Evolutionary conservation across 2,113 vertebrate genomes (phyloP).

Genomic region (Raja brachyura): DNA sequence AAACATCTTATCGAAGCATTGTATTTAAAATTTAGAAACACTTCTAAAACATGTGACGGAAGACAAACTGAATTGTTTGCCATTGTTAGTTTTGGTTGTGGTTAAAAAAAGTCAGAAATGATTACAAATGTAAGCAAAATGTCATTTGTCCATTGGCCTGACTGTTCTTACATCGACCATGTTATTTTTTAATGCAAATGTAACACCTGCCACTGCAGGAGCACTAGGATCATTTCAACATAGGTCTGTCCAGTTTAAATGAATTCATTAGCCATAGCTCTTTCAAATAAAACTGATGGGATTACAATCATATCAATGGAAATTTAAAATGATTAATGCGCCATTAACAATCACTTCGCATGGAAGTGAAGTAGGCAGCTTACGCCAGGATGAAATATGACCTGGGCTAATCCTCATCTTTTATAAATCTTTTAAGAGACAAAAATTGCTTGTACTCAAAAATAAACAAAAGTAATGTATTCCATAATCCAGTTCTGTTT

Average conservation of each 20-base stretch:
- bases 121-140: neutral
- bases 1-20: neutral
- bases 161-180: neutral
- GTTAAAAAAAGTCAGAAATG: neutral
- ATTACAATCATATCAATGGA: constrained; percentile 48
- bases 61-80: neutral
- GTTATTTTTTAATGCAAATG: constrained; percentile 51
- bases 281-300: constrained; percentile 84
- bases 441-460: neutral
- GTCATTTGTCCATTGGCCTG: neutral
- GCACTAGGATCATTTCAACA: constrained; percentile 72
- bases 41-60: neutral
- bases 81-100: neutral
- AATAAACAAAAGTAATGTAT: constrained; percentile 18
- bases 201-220: constrained; percentile 86
- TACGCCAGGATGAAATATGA: neutral
- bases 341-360: neutral
- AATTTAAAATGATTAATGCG: constrained; percentile 14
- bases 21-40: neutral
- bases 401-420: neutral
- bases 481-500: neutral
- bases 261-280: constrained; percentile 99
- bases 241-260: constrained; percentile 92
- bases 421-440: neutral
- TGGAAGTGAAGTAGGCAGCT: neutral